Conservation (phyloP, 2,888 invertebrate species). For the Platerodrilus igneus region DNA sequence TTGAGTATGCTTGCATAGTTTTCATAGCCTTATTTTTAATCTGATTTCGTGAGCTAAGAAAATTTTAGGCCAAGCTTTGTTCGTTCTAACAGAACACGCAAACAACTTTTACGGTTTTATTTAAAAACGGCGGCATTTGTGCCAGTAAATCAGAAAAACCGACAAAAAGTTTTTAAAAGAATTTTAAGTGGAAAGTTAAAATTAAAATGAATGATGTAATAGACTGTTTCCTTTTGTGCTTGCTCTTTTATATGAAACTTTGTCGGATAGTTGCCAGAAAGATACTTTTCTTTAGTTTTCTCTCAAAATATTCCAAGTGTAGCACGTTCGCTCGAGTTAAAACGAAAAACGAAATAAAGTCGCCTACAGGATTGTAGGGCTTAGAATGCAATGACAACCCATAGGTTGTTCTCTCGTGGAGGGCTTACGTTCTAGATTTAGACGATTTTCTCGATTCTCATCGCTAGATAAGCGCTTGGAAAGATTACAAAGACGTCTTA, state of each 20-base stretch:
- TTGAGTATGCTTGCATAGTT: conserved; percentile 25
- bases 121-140: conserved; percentile 24
- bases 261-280: conserved; percentile 11
- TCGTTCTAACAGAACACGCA: no score
- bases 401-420: conserved; percentile 40
- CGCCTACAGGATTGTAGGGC: conserved; percentile 31
- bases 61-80: conserved; percentile 13
- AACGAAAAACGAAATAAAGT: conserved; percentile 29
- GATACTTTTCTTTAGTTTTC: conserved; percentile 13
- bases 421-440: conserved; percentile 34
- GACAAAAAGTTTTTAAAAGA: conserved; percentile 27
- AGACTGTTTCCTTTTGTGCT: conserved; percentile 23
- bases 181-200: conserved; percentile 32
- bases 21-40: conserved; percentile 25
- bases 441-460: conserved; percentile 33
- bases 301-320: conserved; percentile 7
- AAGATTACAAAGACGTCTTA: conserved; percentile 19
- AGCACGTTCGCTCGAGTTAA: conserved; percentile 16
- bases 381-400: conserved; percentile 41
- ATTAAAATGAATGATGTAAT: conserved; percentile 31
- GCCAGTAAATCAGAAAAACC: conserved; percentile 29
- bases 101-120: conserved; percentile 24
- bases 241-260: conserved; percentile 16
- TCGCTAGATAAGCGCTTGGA: conserved; percentile 27
- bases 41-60: conserved; percentile 25